Base-by-base conservation (phyloP, 2,113 vertebrate species). In the Reinhardtius hippoglossoides region DNA sequence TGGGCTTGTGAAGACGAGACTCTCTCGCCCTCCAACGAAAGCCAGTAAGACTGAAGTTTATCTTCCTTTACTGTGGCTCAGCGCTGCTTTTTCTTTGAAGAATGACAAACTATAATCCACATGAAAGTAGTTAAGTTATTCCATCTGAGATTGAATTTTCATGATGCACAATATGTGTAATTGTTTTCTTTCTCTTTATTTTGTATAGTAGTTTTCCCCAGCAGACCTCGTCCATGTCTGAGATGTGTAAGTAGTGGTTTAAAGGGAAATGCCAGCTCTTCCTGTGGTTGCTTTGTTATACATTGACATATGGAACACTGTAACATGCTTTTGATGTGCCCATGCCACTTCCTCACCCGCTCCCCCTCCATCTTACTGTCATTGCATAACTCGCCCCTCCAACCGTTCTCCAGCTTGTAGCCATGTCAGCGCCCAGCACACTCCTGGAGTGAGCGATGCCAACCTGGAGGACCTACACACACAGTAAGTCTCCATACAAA, bases 1-100 rank as follows among this genome's bases (percentile, higher is more conserved):
- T 95, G 96, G 94, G 89, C 87, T 0, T 95, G 95, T 67, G 97
- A 98, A 58, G 92, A 94, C 0, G 94, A 94, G 42, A 91, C 89
- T 12, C 15, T 85, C 59, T 91, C 93, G 0, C 78, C 87, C 21
- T 60, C 68, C 66, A 67, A 60, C 56, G 91, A 90, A n/a, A 89
- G 74, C 85, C 73, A 83, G 94, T 95, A 69, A 90, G 93, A 80
- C n/a, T 50, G 10, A 10, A 13, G 9, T 67, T 65, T 61, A 5
- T 16, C 24, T 1, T 48, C 7, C n/a, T 72, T 23, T 55, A 13
- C 37, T 63, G 35, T 71, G 40, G 40, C 20, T 74, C 44, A 27
- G 35, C 59, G 21, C 31, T 23, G 64, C 54, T 56, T 57, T 52
- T 21, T 57, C 44, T 27, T 14, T 54, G 60, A 68, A 24, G 56